A percentile compares a stretch with the other conserved stretches of the same genome.
Evolutionary conservation across 2,888 invertebrate species (phyloP).

Genomic region (Pammene aurita): DNA sequence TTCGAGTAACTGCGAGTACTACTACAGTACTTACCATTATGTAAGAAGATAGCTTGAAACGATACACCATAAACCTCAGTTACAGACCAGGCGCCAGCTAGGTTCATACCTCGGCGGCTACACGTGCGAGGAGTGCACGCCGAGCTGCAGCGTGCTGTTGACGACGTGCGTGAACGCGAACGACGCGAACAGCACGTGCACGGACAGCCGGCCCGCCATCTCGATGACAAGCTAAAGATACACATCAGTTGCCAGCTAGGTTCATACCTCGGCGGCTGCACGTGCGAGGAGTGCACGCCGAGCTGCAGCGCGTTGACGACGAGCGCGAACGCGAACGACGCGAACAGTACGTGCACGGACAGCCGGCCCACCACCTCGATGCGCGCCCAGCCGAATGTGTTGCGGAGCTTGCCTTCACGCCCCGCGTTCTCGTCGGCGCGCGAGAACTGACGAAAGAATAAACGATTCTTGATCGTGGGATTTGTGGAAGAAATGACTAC

Average conservation of each 20-base stretch:
- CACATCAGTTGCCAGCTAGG: too few relatives aligned
- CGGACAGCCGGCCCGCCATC: conserved; percentile 91
- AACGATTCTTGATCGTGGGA: background rate
- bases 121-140: conserved; percentile 80
- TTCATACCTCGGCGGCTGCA: conserved; percentile 63
- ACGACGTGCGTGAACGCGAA: conserved; percentile 82
- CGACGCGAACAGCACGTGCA: conserved; percentile 91
- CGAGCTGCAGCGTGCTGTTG: too few relatives aligned
- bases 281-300: conserved; percentile 86
- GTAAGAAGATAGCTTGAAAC: too few relatives aligned
- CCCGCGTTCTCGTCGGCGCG: conserved; percentile 79
- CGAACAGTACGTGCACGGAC: conserved; percentile 91
- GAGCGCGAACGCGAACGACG: conserved; percentile 91
- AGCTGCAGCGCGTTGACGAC: conserved; percentile 92
- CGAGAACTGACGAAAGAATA: conserved; percentile 61
- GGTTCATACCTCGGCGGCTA: conserved; percentile 62
- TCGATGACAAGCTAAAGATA: conserved; percentile 84
- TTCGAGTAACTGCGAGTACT: too few relatives aligned
- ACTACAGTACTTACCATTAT: too few relatives aligned
- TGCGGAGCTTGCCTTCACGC: conserved; percentile 88
- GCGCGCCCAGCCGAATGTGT: conserved; percentile 96
- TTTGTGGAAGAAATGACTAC: too few relatives aligned
- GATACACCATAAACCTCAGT: too few relatives aligned
- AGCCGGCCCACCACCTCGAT: conserved; percentile 94
- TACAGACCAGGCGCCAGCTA: too few relatives aligned